Evolutionary conservation across 2,113 vertebrate genomes (phyloP).

Genomic region (Mormyrus lacerda): DNA sequence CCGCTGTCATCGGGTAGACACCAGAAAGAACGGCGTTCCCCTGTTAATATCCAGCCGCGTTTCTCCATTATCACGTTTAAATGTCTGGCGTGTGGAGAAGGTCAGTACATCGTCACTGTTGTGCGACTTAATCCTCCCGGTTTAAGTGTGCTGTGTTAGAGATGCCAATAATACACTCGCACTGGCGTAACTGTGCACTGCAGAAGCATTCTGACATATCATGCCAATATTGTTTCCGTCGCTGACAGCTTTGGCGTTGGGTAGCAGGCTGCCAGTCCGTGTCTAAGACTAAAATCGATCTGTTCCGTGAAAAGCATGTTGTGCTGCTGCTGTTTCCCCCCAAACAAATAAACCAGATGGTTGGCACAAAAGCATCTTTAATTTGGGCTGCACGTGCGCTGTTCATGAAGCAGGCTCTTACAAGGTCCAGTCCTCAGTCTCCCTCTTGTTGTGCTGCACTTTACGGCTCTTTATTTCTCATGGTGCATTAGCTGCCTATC

Average conservation of each 20-base stretch:
- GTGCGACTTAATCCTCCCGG: neutral
- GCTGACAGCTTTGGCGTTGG: neutral
- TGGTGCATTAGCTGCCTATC: slow-evolving; percentile 6
- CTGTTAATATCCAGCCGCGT: neutral
- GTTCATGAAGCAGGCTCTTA: slow-evolving; percentile 11
- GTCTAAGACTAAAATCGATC: neutral
- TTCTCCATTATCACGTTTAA: neutral
- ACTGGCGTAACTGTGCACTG: neutral
- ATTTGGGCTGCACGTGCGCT: neutral
- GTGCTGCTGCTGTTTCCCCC: neutral
- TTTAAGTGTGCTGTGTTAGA: neutral
- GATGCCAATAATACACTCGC: neutral
- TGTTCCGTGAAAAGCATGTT: neutral
- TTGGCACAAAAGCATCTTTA: neutral
- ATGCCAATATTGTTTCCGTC: neutral
- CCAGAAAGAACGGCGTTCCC: neutral
- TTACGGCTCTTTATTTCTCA: neutral
- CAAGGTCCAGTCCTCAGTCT: neutral
- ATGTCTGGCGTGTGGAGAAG: neutral
- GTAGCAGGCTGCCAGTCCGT: neutral
- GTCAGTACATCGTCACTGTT: neutral
- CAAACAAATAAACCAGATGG: neutral
- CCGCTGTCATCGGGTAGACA: neutral
- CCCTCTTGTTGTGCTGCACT: neutral
- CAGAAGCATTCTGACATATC: neutral